Base-by-base conservation (phyloP, 2,888 invertebrate species). In the Ectropis crepuscularia region DNA sequence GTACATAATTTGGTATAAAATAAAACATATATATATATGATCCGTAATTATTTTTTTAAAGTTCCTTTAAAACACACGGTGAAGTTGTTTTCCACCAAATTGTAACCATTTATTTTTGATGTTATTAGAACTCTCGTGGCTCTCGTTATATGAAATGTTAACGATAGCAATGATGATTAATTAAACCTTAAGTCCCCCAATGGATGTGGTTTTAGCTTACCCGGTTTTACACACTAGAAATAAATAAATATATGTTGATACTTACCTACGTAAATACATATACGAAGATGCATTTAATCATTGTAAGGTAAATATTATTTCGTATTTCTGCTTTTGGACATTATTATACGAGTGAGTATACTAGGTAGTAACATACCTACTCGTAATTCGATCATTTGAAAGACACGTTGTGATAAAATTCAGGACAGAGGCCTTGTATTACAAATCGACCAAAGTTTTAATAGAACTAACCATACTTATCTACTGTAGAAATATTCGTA, bases 261-360 rank as follows among this genome's bases (percentile, higher is more conserved):
- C 41, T 41, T 41, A 10, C 41, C 7, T 41, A 8, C 10, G 9
- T 39, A 28, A 7, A 12, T 2, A 7, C 12, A 41, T 49, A 42
- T 45, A 49, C 46, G 16, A 49, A 43, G 38, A 59, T 70, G 72
- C 72, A 72, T 72, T 72, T 72, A 72, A 63, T 63, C 62, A 61
- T 41, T 61, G 46, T 70, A 67, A 65, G 57, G 12, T 61, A 50
- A 67, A 28, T 28, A 28, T 28, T 48, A 38, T 63, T 63, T 64
- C 59, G 36, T 59, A 60, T 50, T 16, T 64, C 12, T 39, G 16
- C 5, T 9, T 51, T 28, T 42, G 10, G 10, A 41, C 9, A 8
- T 9, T 41, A 41, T 9, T 41, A 10, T 7, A 49, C 10, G 2
- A 0, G 16, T 36, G 5, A 36, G 36, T 11, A 49, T 11, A 7